These are phyloP conservation scores for Chlorops oryzae DNA, from an alignment of 1,140 invertebrate genomes.

Conservation along the genomic window DNA sequence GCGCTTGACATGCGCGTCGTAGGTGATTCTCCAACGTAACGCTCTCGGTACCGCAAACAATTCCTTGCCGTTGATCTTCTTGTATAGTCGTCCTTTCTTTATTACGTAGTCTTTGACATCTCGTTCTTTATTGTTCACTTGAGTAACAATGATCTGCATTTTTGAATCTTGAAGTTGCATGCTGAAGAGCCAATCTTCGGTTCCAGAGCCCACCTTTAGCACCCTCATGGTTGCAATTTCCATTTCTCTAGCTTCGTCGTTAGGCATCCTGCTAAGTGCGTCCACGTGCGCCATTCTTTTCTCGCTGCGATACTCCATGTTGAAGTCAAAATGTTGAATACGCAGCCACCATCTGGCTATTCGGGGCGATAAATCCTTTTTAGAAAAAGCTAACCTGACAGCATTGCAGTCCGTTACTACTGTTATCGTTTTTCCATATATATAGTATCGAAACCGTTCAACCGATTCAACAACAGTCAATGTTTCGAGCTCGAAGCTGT, in stretches of 20 bases:
- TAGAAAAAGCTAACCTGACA: conserved; percentile 31
- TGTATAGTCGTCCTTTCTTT: not conserved
- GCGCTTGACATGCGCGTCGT: not conserved
- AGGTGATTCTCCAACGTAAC: not conserved
- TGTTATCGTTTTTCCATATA: conserved; percentile 40
- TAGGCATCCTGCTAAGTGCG: conserved; percentile 6
- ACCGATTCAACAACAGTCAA: not conserved
- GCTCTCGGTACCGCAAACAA: not conserved
- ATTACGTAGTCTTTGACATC: not conserved
- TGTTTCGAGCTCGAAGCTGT: conserved; percentile 31
- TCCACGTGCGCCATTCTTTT: conserved; percentile 10
- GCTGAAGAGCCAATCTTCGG: conserved; percentile 2
- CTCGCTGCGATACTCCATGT: conserved; percentile 9
- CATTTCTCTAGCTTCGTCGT: not conserved
- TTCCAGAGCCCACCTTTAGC: not conserved
- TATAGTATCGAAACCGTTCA: conserved; percentile 25
- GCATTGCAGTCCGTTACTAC: conserved; percentile 37
- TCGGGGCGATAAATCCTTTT: conserved; percentile 23
- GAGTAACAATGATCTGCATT: not conserved
- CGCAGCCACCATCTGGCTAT: conserved; percentile 37
- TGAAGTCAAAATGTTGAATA: conserved; percentile 8
- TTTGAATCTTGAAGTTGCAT: too few relatives aligned
- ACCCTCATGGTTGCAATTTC: not conserved
- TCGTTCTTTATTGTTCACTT: not conserved
- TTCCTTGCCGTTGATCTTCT: not conserved